Conservation (phyloP, 2,797 vertebrate species). For the Molothrus aeneus region DNA sequence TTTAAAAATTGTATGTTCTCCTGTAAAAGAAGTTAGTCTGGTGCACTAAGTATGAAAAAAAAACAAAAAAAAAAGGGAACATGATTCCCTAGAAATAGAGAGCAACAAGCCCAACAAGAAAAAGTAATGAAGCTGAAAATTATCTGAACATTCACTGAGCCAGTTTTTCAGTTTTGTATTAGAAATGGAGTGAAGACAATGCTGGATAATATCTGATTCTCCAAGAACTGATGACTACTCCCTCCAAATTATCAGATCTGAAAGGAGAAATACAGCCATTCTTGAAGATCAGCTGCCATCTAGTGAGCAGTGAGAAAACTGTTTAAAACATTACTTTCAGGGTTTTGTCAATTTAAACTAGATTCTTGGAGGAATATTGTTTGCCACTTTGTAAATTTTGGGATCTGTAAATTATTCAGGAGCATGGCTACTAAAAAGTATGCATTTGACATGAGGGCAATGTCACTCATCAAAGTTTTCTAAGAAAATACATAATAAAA, state of each 20-base stretch:
- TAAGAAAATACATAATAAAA: neutral
- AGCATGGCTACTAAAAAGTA: neutral
- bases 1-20: neutral
- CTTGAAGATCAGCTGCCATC: conserved; percentile 68
- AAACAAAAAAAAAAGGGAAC: neutral
- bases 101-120: neutral
- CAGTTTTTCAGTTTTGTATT: neutral
- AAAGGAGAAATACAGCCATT: conserved; percentile 21
- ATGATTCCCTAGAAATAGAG: neutral
- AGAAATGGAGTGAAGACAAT: neutral
- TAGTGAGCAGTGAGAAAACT: conserved; percentile 42
- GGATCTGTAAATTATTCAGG: neutral
- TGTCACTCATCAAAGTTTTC: neutral
- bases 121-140: conserved; percentile 10
- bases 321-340: neutral
- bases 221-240: neutral
- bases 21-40: neutral
- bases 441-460: neutral
- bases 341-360: neutral
- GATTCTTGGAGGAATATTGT: neutral
- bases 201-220: neutral
- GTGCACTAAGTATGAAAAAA: neutral
- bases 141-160: neutral
- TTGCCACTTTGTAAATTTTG: neutral
- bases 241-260: neutral